These are phyloP conservation scores for Tragelaphus imberbis DNA, from an alignment of 2,113 vertebrate species.

Conservation along the genomic window DNA sequence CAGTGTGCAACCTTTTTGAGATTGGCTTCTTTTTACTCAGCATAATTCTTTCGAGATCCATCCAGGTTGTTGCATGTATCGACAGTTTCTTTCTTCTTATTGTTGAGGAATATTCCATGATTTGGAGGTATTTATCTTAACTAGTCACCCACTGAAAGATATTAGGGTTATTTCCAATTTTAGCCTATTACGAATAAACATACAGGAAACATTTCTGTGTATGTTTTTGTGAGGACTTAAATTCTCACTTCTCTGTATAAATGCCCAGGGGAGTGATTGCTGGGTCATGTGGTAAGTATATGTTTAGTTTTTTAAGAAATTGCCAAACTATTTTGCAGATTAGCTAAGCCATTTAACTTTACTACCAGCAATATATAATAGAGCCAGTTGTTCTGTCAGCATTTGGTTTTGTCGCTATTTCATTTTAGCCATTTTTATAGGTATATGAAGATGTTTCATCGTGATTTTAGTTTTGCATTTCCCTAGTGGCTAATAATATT, in stretches of 20 bases:
- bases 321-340: not conserved
- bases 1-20: not conserved
- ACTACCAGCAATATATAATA: not conserved
- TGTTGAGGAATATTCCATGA: not conserved
- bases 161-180: not conserved
- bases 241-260: slow-evolving; percentile 14
- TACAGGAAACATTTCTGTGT: not conserved
- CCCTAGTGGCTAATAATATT: not conserved
- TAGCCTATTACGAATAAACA: not conserved
- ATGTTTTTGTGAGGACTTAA: not conserved
- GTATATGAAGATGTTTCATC: not conserved
- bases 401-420: not conserved
- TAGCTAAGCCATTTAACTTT: not conserved
- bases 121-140: not conserved
- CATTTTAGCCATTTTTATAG: not conserved
- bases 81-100: not conserved
- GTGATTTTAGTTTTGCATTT: slow-evolving; percentile 6
- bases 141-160: not conserved
- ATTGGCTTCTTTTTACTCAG: not conserved
- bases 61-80: not conserved
- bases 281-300: not conserved
- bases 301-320: not conserved
- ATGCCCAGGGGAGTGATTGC: not conserved
- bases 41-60: not conserved
- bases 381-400: not conserved